Percentiles rank a stretch among this genome's conserved stretches.
These are phyloP conservation scores for Phenganax marumi DNA, from an alignment of 92 coral and sea anemone species.

Conservation along the genomic window DNA sequence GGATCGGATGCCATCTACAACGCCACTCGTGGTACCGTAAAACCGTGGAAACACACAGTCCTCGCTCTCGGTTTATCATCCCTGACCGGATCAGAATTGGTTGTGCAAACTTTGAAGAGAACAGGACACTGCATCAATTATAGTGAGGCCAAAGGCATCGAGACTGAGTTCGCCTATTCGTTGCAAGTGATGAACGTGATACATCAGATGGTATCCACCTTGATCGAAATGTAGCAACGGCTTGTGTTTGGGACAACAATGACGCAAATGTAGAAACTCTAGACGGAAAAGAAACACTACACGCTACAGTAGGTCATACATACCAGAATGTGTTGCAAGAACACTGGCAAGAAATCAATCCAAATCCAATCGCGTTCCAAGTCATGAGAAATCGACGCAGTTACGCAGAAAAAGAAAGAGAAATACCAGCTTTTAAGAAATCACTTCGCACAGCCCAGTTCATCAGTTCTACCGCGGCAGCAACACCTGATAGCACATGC, in stretches of 20 bases:
- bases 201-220: slow-evolving; percentile 32
- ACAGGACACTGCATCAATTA: slow-evolving; percentile 30
- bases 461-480: background rate
- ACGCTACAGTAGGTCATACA: slow-evolving; percentile 36
- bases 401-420: slow-evolving; percentile 2
- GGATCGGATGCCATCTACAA: slow-evolving; percentile 28
- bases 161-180: slow-evolving; percentile 36
- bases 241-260: slow-evolving; percentile 38
- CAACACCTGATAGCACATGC: background rate
- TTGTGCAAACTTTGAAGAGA: slow-evolving; percentile 20
- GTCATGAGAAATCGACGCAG: slow-evolving; percentile 5
- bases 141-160: slow-evolving; percentile 25
- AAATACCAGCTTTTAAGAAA: slow-evolving; percentile 14
- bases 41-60: slow-evolving; percentile 36
- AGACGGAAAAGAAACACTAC: slow-evolving; percentile 36
- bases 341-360: background rate
- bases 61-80: slow-evolving; percentile 25
- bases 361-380: slow-evolving; percentile 13
- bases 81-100: slow-evolving; percentile 31
- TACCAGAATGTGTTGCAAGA: slow-evolving; percentile 31
- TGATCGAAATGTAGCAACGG: slow-evolving; percentile 28
- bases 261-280: slow-evolving; percentile 35
- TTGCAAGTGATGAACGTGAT: slow-evolving; percentile 24
- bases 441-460: background rate
- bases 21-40: slow-evolving; percentile 36